A percentile compares a stretch with the other conserved stretches of the same genome.
Evolutionary conservation across 2,888 invertebrate species (phyloP).

Genomic region (Lasioglossum figueresi): DNA sequence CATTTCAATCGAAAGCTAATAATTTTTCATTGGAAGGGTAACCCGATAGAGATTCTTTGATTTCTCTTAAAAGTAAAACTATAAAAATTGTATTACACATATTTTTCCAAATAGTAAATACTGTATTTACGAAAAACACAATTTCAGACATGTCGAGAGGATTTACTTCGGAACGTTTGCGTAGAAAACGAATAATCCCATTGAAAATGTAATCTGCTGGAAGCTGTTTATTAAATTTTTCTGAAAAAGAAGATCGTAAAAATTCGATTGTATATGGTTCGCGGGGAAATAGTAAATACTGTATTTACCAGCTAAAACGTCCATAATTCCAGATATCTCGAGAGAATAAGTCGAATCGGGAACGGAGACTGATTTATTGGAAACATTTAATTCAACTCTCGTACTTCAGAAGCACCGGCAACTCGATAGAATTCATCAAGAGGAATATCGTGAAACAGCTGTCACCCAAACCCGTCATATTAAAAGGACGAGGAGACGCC

Average conservation of each 20-base stretch:
- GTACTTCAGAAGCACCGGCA: neutral
- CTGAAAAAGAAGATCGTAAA: neutral
- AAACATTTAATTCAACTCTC: slow-evolving; percentile 18
- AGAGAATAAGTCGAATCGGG: neutral
- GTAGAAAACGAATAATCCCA: neutral
- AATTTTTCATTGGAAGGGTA: neutral
- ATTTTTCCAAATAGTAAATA: neutral
- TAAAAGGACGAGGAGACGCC: slow-evolving; percentile 39
- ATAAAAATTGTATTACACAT: neutral
- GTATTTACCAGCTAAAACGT: neutral
- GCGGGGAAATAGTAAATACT: neutral
- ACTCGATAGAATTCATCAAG: slow-evolving; percentile 4
- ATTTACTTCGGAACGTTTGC: neutral
- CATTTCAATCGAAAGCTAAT: neutral
- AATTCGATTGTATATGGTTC: neutral
- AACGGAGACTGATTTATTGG: slow-evolving; percentile 10
- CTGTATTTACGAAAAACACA: neutral
- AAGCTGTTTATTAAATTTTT: neutral
- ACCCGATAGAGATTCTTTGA: neutral
- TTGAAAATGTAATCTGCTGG: neutral
- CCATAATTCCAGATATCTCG: neutral
- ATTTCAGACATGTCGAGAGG: neutral
- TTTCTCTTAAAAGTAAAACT: neutral
- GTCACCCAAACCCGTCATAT: slow-evolving; percentile 44
- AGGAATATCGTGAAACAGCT: slow-evolving; percentile 49